Base-by-base conservation (phyloP, 2,888 invertebrate genomes). In the Aproaerema taeniolella region DNA sequence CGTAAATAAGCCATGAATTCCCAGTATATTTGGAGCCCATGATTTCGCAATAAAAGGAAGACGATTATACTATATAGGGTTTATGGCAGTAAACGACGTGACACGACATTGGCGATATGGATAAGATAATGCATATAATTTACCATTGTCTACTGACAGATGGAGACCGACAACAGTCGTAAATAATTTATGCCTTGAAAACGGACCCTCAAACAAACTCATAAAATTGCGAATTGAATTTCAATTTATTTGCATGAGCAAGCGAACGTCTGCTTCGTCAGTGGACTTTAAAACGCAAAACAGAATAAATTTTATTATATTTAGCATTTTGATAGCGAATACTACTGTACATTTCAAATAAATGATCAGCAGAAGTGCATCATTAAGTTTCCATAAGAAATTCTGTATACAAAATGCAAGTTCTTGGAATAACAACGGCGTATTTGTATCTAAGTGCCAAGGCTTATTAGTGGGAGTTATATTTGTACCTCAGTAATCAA, bases 191-290 rank as follows among this genome's bases (percentile, higher is more conserved):
- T 32, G 20, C 20, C 14, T 28, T 12, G 17, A 29, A 26, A 39
- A 29, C 28, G n/a, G 17, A 20, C 30, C 37, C 32, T 37, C 20
- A 25, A 20, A 32, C 13, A n/a, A 17, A 9, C n/a, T 37, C 31
- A 24, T 41, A 29, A 41, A 41, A 33, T 40, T 28, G n/a, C 14
- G 12, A 29, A 28, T 41, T 41, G 41, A 53, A 58, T 53, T 55
- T 54, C 50, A 53, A 53, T 56, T 59, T 58, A 45, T 49, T 53
- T 46, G 42, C 37, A 31, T 46, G 53, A 49, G 47, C 48, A 42
- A 49, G 46, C 39, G 41, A 43, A 33, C 20, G 25, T 33, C 44
- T 47, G 31, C 39, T 55, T 53, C 48, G 44, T 43, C 48, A 13
- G 10, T 20, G 33, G 15, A 14, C 7, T 7, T 12, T 24, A 1